A percentile compares a stretch with the other conserved stretches of the same genome.
phyloP scores from a whole-genome alignment of 2,113 vertebrate species.

The Leptobrachium ailaonicum region DNA sequence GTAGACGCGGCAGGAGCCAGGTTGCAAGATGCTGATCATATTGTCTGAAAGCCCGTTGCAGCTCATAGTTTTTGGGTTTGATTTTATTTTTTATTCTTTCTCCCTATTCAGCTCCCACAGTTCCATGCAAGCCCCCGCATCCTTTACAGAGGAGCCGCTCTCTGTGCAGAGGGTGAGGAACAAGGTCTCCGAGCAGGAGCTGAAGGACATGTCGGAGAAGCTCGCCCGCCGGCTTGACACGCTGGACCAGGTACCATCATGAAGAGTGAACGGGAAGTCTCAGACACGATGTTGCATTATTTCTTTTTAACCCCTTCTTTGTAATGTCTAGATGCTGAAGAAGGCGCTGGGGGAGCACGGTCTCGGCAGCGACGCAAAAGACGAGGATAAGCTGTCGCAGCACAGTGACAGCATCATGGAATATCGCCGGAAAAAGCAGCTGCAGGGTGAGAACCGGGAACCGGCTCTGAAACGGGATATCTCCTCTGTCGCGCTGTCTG shows the following conservation, averaged over 20 bases:
- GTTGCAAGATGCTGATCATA: no score
- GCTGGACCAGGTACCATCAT: slow-evolving; percentile 72
- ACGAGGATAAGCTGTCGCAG: slow-evolving; percentile 78
- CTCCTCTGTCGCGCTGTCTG: no score
- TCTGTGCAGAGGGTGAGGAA: slow-evolving; percentile 63
- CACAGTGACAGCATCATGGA: slow-evolving; percentile 83
- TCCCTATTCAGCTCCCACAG: not conserved
- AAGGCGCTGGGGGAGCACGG: slow-evolving; percentile 69
- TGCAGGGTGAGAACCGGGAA: slow-evolving; percentile 62
- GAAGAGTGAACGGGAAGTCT: not conserved
- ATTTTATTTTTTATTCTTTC: no score
- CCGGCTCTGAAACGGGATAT: not conserved
- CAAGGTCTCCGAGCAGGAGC: slow-evolving; percentile 71
- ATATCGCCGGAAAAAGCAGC: slow-evolving; percentile 56
- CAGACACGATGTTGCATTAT: no score
- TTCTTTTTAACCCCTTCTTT: not conserved
- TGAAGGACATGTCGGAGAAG: slow-evolving; percentile 80
- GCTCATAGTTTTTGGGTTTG: no score
- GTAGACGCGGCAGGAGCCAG: no score
- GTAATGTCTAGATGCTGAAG: slow-evolving; percentile 80
- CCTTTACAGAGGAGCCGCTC: slow-evolving; percentile 56
- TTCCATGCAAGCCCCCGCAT: slow-evolving; percentile 30
- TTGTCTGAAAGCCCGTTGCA: no score
- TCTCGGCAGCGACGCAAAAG: slow-evolving; percentile 54
- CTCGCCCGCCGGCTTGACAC: slow-evolving; percentile 79